These are phyloP conservation scores for Clytia hemisphaerica DNA, from an alignment of 30 jellyfish, hydroid and myxozoan genomes.

Conservation along the genomic window DNA sequence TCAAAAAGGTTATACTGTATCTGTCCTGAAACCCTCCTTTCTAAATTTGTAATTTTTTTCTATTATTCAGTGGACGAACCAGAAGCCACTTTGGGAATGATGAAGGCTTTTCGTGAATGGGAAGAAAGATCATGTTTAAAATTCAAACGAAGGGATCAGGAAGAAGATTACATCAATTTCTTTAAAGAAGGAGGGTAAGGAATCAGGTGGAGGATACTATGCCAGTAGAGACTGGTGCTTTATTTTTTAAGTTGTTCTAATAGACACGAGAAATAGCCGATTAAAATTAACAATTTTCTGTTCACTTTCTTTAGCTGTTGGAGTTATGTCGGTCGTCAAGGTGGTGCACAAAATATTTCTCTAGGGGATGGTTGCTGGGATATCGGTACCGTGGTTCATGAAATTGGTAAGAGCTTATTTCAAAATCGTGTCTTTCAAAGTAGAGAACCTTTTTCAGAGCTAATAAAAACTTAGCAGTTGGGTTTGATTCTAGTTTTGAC, in stretches of 20 bases:
- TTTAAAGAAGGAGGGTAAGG: slow-evolving; percentile 37
- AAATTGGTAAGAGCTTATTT: slow-evolving; percentile 84
- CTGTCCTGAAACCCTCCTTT: too few relatives aligned
- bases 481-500: too few relatives aligned
- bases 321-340: slow-evolving; percentile 86
- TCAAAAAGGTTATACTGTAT: too few relatives aligned
- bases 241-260: too few relatives aligned
- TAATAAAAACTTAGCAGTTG: too few relatives aligned
- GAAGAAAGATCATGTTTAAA: slow-evolving; percentile 64
- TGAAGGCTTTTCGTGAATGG: slow-evolving; percentile 84
- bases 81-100: slow-evolving; percentile 61
- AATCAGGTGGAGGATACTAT: too few relatives aligned
- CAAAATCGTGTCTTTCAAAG: too few relatives aligned
- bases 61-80: slow-evolving; percentile 1
- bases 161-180: slow-evolving; percentile 61
- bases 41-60: too few relatives aligned
- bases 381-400: slow-evolving; percentile 77
- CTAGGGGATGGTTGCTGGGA: slow-evolving; percentile 71
- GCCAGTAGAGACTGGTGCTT: too few relatives aligned
- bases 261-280: not conserved
- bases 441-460: too few relatives aligned
- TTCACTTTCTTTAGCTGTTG: slow-evolving; percentile 63
- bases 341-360: slow-evolving; percentile 41
- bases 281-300: not conserved
- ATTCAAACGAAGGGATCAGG: slow-evolving; percentile 58